Conservation (phyloP, 2,888 invertebrate species). For the Hypolimnas misippus region DNA sequence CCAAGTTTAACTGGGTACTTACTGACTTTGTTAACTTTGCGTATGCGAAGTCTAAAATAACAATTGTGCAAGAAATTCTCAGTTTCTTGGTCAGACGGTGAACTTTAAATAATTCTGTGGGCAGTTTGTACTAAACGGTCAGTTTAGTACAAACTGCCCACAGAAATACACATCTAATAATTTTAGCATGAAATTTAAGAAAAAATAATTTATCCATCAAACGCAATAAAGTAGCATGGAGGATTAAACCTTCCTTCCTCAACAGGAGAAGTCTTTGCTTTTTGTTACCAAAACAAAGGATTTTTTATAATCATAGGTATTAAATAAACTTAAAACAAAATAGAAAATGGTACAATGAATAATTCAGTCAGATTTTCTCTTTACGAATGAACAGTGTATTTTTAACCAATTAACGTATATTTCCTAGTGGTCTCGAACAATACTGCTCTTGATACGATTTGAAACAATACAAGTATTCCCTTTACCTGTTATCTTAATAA, state of each 20-base stretch:
- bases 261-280: no score
- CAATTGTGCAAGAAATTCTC: neutral
- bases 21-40: neutral
- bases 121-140: neutral
- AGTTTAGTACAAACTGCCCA: no score
- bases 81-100: neutral
- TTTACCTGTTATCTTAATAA: neutral
- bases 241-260: no score
- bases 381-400: neutral
- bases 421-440: conserved; percentile 30
- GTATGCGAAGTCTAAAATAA: neutral
- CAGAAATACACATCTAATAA: no score
- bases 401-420: conserved; percentile 16
- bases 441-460: conserved; percentile 27
- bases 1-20: neutral
- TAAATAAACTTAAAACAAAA: neutral
- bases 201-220: no score
- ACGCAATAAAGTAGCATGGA: no score
- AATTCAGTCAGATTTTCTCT: neutral
- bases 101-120: neutral
- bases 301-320: neutral
- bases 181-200: no score
- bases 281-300: neutral
- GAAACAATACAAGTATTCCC: conserved; percentile 12
- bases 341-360: neutral